Evolutionary conservation across 1,140 invertebrate genomes (phyloP).

Genomic region (Ostrea denselamellosa): DNA sequence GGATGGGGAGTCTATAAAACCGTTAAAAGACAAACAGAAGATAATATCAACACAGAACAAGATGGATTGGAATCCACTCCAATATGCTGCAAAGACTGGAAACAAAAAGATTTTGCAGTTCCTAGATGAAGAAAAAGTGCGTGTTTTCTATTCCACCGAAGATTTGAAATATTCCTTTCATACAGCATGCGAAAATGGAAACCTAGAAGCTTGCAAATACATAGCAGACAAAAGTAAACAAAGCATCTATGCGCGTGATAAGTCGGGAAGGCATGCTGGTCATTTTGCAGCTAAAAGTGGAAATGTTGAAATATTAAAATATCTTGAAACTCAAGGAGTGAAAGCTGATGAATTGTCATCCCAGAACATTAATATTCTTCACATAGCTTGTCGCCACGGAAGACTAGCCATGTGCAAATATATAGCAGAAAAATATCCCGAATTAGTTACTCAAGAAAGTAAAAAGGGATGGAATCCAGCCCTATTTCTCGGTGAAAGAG

Average conservation of each 20-base stretch:
- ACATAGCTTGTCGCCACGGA: neutral
- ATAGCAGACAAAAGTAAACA: neutral
- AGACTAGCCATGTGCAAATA: neutral
- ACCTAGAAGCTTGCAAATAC: neutral
- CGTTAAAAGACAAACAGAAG: neutral
- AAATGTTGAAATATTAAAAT: neutral
- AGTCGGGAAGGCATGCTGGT: neutral
- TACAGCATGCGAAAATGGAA: neutral
- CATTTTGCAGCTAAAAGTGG: constrained; percentile 17
- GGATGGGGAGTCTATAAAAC: neutral
- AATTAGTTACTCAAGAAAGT: neutral
- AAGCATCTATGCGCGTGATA: neutral
- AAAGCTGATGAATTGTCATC: neutral
- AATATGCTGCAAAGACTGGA: neutral
- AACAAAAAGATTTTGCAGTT: neutral
- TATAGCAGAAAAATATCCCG: neutral
- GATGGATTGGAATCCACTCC: neutral
- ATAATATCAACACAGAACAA: neutral
- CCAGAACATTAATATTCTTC: neutral
- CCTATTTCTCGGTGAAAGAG: neutral
- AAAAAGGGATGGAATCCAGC: neutral
- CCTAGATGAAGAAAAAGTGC: neutral
- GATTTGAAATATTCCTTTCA: neutral
- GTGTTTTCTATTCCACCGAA: neutral
- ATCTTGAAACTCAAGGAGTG: neutral